phyloP scores from a whole-genome alignment of 2,888 invertebrate species.

The Andrena fulva region DNA sequence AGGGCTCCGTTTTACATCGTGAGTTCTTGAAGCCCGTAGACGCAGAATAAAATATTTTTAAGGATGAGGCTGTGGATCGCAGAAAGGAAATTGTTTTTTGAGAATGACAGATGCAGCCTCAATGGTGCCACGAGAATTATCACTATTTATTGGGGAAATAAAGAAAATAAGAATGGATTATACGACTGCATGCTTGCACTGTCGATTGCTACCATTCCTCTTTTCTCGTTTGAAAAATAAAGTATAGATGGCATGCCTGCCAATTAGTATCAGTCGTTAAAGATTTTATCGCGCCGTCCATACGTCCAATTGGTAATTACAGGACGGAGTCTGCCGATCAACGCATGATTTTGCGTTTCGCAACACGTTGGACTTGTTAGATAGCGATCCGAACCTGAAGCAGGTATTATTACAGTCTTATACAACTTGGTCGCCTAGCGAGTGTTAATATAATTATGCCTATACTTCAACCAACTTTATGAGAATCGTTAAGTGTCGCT shows the following conservation, averaged over 20 bases:
- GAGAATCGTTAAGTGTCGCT: not conserved
- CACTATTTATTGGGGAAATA: too few species aligned
- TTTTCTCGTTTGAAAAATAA: not conserved
- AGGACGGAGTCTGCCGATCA: not conserved
- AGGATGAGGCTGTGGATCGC: not conserved
- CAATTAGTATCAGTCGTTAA: not conserved
- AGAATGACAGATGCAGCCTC: too few species aligned
- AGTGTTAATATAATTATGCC: constrained; percentile 42
- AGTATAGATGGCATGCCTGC: not conserved
- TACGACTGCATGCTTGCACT: not conserved
- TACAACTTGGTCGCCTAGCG: constrained; percentile 27
- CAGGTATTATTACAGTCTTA: constrained; percentile 30
- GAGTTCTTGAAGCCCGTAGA: not conserved
- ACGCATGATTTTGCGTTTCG: constrained; percentile 3
- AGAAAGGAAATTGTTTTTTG: too few species aligned
- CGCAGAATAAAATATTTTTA: not conserved
- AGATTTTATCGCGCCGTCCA: not conserved
- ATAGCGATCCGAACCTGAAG: not conserved
- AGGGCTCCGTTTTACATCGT: constrained; percentile 9
- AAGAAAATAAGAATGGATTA: too few species aligned
- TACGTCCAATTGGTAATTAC: constrained; percentile 2
- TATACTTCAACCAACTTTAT: not conserved
- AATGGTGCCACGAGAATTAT: too few species aligned
- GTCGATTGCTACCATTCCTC: not conserved
- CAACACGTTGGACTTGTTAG: not conserved